Base-by-base conservation (phyloP, 2,797 vertebrate genomes). In the Gallinago nigripennis region DNA sequence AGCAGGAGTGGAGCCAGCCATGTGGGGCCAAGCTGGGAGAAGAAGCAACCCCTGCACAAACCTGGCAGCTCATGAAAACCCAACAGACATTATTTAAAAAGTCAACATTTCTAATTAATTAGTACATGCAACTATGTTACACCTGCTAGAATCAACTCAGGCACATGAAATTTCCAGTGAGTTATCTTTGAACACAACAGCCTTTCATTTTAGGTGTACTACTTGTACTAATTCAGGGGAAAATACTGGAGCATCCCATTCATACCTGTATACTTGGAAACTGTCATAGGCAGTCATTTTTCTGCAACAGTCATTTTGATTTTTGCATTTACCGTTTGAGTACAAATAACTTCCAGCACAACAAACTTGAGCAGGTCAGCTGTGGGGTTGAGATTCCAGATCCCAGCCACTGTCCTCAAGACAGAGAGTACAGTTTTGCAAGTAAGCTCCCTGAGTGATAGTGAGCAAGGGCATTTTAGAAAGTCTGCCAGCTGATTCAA, bases 261-360 rank as follows among this genome's bases (percentile, higher is more conserved):
- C 30, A 31, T 25, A 7, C 5, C 13, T 0, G 0, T 19, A 20
- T 8, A 28, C 0, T 0, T 12, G 14, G 30, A 82, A 77, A 72
- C 3, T 15, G 10, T 28, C 28, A 2, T 3, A 20, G 28, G 54
- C 8, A n/a, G 51, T 25, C 30, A 77, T 33, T 86, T 48, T 81
- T 56, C 45, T 78, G 4, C n/a, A 70, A 11, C 2, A 51, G 12
- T 56, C 2, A 28, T 35, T 83, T 43, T 64, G 25, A 35, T 12
- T 39, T 77, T 83, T 85, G n/a, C 30, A 31, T 87, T 85, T 39
- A 25, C 28, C n/a, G 3, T n/a, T 61, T 14, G 24, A 76, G 9
- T 50, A 24, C 14, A 51, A 66, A 88, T 41, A 45, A 65, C 2
- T 65, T 90, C 9, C 28, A 72, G 20, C 2, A 1, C 14, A 69